These are phyloP conservation scores for Nineta flava DNA, from an alignment of 2,888 invertebrate genomes.

Conservation along the genomic window DNA sequence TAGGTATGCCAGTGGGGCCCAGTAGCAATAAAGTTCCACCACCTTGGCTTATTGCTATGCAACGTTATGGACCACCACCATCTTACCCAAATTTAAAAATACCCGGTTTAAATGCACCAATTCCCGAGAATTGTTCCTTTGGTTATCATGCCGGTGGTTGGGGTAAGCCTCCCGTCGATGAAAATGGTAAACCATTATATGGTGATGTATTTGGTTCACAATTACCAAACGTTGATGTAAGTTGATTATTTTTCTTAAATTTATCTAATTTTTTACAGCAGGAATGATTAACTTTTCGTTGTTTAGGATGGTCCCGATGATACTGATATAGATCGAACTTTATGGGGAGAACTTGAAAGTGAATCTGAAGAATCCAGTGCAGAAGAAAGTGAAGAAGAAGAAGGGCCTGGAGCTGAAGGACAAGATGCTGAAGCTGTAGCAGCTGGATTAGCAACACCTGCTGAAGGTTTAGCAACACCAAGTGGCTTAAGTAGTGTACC, in stretches of 20 bases:
- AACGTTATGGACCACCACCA: constrained; percentile 96
- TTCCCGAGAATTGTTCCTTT: constrained; percentile 93
- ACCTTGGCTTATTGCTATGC: constrained; percentile 95
- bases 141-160: constrained; percentile 99
- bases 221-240: constrained; percentile 52
- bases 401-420: constrained; percentile 27
- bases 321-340: constrained; percentile 79
- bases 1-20: constrained; percentile 98
- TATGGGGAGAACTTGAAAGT: constrained; percentile 95
- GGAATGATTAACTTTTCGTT: not conserved
- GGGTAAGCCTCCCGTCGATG: constrained; percentile 99
- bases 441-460: constrained; percentile 81
- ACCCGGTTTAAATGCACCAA: constrained; percentile 93
- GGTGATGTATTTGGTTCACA: constrained; percentile 96
- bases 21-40: constrained; percentile 84
- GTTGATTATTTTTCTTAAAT: constrained; percentile 15
- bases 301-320: constrained; percentile 49
- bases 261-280: not conserved
- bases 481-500: constrained; percentile 84
- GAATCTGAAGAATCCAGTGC: constrained; percentile 65
- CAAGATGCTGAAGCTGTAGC: constrained; percentile 44
- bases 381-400: constrained; percentile 50
- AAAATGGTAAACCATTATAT: constrained; percentile 91
- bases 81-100: constrained; percentile 98
- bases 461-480: constrained; percentile 87